phyloP scores from a whole-genome alignment of 1,140 invertebrate species.

The Drosophila pseudoobscura region DNA sequence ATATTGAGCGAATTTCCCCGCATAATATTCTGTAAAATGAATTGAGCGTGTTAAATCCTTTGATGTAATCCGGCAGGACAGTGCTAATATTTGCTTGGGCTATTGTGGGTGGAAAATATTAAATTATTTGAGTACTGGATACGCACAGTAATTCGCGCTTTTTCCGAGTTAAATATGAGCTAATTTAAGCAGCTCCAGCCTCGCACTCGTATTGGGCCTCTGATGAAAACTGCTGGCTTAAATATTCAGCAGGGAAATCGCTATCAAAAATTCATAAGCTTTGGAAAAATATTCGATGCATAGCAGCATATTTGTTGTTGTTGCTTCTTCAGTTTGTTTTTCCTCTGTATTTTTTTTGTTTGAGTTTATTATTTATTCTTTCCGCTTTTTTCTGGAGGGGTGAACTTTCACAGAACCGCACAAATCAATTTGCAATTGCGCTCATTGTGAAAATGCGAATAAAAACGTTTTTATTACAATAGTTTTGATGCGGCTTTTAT shows the following conservation, averaged over 20 bases:
- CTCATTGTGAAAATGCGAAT: slow-evolving; percentile 60
- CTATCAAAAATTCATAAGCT: slow-evolving; percentile 63
- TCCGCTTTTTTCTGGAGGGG: slow-evolving; percentile 1
- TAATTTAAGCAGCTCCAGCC: slow-evolving; percentile 33
- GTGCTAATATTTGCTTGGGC: slow-evolving; percentile 26
- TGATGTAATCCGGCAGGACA: neutral
- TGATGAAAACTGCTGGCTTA: slow-evolving; percentile 47
- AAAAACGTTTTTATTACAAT: slow-evolving; percentile 64
- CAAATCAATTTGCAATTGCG: slow-evolving; percentile 73
- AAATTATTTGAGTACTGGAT: slow-evolving; percentile 2
- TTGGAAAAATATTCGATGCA: slow-evolving; percentile 48
- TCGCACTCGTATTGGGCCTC: slow-evolving; percentile 5
- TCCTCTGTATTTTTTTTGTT: slow-evolving; percentile 9
- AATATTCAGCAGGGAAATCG: slow-evolving; percentile 49
- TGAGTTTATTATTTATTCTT: slow-evolving; percentile 31
- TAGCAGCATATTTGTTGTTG: slow-evolving; percentile 33
- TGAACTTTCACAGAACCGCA: slow-evolving; percentile 58
- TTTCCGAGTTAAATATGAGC: slow-evolving; percentile 40
- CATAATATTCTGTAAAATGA: no score
- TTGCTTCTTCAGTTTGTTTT: slow-evolving; percentile 23
- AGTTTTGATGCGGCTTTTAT: slow-evolving; percentile 70
- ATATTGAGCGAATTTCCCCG: no score
- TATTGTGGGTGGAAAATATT: slow-evolving; percentile 31
- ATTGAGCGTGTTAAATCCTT: neutral
- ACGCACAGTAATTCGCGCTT: slow-evolving; percentile 20